phyloP scores from a whole-genome alignment of 1,140 invertebrate species.

The Scaptomyza pallida region DNA sequence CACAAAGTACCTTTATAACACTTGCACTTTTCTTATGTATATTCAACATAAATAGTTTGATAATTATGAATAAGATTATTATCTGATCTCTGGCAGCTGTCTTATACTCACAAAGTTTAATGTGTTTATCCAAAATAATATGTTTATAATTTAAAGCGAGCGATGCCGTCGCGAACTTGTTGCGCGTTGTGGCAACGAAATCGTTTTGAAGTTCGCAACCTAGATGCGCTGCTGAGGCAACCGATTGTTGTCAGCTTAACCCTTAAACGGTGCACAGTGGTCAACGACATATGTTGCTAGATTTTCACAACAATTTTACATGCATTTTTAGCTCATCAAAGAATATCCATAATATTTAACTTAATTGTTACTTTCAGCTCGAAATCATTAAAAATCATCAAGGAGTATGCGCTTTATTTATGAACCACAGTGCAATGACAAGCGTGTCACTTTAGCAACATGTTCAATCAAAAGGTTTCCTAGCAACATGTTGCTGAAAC shows the following conservation, averaged over 20 bases:
- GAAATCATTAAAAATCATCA: too few species aligned
- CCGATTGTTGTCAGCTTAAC: not conserved
- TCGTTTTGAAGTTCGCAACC: slow-evolving; percentile 17
- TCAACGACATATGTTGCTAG: too few species aligned
- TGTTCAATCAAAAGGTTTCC: not conserved
- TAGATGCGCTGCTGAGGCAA: not conserved
- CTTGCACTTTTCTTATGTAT: not conserved
- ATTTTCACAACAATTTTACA: too few species aligned
- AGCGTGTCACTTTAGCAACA: not conserved
- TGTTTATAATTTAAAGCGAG: not conserved
- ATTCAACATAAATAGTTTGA: not conserved
- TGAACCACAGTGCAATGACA: not conserved
- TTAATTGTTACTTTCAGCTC: too few species aligned
- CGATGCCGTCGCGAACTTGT: slow-evolving; percentile 26
- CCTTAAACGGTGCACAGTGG: slow-evolving; percentile 11
- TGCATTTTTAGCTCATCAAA: too few species aligned
- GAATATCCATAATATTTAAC: too few species aligned
- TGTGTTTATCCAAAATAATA: not conserved
- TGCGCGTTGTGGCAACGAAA: slow-evolving; percentile 21
- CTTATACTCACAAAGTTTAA: not conserved
- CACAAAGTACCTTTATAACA: not conserved
- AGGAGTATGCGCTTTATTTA: too few species aligned
- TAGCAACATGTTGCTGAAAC: slow-evolving; percentile 1
- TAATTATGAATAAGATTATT: not conserved
- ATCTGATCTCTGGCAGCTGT: not conserved